Percentiles rank a stretch among this genome's conserved stretches.
These are phyloP conservation scores for Pectinophora gossypiella DNA, from an alignment of 1,140 invertebrate genomes.

Conservation along the genomic window DNA sequence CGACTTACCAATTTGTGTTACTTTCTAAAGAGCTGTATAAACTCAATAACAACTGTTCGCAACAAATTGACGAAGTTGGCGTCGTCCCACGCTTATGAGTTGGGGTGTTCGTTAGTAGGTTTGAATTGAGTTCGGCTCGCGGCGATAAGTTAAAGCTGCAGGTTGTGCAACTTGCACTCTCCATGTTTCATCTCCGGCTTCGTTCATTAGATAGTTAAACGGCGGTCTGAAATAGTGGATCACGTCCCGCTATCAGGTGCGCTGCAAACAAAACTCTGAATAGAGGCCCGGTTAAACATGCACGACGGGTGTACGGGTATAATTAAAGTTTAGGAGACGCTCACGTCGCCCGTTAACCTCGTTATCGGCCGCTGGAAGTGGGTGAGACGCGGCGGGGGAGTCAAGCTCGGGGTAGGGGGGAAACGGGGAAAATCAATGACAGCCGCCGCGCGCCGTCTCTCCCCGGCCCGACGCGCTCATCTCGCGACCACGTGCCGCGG, in stretches of 20 bases:
- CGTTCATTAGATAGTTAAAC: conserved; percentile 53
- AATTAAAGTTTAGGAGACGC: conserved; percentile 75
- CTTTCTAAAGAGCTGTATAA: conserved; percentile 18
- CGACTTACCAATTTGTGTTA: neutral
- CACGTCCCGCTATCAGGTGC: conserved; percentile 63
- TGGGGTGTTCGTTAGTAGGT: conserved; percentile 38
- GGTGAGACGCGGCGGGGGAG: conserved; percentile 64
- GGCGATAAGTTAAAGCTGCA: conserved; percentile 23
- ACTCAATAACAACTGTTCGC: conserved; percentile 40
- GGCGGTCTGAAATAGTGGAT: conserved; percentile 42
- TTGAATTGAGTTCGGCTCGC: conserved; percentile 35
- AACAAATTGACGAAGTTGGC: conserved; percentile 45
- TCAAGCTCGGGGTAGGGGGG: conserved; percentile 43
- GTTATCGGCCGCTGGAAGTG: conserved; percentile 74
- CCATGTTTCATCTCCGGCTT: conserved; percentile 37
- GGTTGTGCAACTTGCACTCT: conserved; percentile 27
- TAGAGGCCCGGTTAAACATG: conserved; percentile 72
- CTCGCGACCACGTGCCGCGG: conserved; percentile 70
- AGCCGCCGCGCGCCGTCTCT: conserved; percentile 68
- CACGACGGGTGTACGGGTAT: conserved; percentile 71
- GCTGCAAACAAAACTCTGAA: conserved; percentile 68
- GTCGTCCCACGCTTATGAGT: conserved; percentile 33
- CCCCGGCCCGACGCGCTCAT: conserved; percentile 68
- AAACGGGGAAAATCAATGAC: conserved; percentile 71
- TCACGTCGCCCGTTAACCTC: conserved; percentile 75